phyloP scores from a whole-genome alignment of 2,797 vertebrate genomes.

The Ctenopoma kingsleyae region DNA sequence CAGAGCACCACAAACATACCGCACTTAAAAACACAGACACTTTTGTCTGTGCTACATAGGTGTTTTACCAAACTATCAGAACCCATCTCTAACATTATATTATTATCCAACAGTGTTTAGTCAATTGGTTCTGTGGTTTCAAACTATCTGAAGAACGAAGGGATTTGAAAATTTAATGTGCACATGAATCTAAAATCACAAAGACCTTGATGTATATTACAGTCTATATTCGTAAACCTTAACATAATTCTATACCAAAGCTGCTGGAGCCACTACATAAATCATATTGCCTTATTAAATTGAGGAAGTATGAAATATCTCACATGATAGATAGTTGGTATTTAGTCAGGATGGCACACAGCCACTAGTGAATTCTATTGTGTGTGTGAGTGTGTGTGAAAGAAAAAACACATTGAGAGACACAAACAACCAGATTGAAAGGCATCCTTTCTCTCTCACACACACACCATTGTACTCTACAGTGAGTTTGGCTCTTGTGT shows the following conservation, averaged over 20 bases:
- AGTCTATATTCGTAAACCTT: slow-evolving; percentile 37
- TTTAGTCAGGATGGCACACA: slow-evolving; percentile 69
- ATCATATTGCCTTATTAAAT: slow-evolving; percentile 75
- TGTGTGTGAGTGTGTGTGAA: slow-evolving; percentile 17
- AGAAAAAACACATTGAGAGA: background rate
- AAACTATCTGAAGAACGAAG: background rate
- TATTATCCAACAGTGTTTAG: background rate
- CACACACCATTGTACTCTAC: slow-evolving; percentile 4
- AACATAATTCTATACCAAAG: slow-evolving; percentile 44
- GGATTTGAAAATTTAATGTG: slow-evolving; percentile 11
- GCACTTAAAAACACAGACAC: no score
- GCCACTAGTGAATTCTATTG: slow-evolving; percentile 47
- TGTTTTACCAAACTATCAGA: background rate
- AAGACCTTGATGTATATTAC: slow-evolving; percentile 42
- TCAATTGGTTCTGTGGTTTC: background rate
- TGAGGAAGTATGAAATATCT: slow-evolving; percentile 71
- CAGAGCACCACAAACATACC: no score
- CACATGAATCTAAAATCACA: slow-evolving; percentile 31
- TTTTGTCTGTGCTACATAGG: no score
- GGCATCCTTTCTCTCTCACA: slow-evolving; percentile 4
- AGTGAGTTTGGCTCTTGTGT: slow-evolving; percentile 30
- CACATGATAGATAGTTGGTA: slow-evolving; percentile 76
- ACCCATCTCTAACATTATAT: background rate
- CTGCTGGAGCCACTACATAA: slow-evolving; percentile 59
- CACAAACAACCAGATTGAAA: slow-evolving; percentile 35